Evolutionary conservation across 2,888 invertebrate genomes (phyloP).

Genomic region (Aporophyla lueneburgensis): DNA sequence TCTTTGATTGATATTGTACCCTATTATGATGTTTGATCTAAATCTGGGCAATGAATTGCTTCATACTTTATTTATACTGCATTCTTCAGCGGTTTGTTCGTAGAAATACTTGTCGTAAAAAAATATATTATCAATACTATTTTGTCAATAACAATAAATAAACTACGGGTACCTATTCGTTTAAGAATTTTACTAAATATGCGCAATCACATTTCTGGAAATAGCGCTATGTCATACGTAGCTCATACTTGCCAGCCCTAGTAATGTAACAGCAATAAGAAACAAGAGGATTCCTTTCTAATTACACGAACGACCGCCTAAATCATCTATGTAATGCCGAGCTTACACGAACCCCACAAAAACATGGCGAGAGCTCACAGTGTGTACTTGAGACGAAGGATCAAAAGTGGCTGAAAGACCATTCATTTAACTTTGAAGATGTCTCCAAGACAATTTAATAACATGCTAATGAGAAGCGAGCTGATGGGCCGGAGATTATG

Average conservation of each 20-base stretch:
- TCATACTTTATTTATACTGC: neutral
- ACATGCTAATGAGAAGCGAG: constrained; percentile 69
- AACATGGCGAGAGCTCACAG: constrained; percentile 17
- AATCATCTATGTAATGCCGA: constrained; percentile 43
- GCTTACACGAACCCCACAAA: constrained; percentile 44
- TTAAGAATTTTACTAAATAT: neutral
- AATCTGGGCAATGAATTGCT: neutral
- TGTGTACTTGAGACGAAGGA: neutral
- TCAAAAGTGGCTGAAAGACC: neutral
- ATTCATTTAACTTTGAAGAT: constrained; percentile 6
- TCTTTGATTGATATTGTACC: neutral
- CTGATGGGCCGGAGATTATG: constrained; percentile 56
- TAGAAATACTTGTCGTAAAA: neutral
- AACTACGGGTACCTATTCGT: neutral
- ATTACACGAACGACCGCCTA: constrained; percentile 36
- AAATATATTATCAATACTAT: too few species aligned
- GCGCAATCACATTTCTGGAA: too few species aligned
- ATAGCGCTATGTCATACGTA: neutral
- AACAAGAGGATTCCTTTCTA: neutral
- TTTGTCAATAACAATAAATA: neutral
- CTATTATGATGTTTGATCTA: neutral
- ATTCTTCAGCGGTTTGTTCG: too few species aligned
- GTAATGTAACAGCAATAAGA: constrained; percentile 47
- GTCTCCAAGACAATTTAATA: constrained; percentile 63
- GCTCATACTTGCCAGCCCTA: constrained; percentile 30